Evolutionary conservation across 2,888 invertebrate species (phyloP).

Genomic region (Caenorhabditis japonica): DNA sequence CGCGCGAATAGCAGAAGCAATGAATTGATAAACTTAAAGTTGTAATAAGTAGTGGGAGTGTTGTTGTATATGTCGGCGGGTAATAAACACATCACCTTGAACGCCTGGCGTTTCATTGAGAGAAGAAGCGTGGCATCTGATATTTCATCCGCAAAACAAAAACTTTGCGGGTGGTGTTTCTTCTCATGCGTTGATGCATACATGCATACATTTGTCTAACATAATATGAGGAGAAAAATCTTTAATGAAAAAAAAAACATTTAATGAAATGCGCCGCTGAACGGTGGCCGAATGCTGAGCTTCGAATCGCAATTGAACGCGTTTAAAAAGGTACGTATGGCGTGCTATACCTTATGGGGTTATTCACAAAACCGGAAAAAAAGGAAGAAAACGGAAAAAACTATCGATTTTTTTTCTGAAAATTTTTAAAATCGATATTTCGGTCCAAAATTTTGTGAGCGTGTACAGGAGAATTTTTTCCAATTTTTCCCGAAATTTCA

Average conservation of each 20-base stretch:
- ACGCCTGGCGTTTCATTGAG: constrained; percentile 26
- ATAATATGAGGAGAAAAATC: not conserved
- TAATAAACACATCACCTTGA: constrained; percentile 40
- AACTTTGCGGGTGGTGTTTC: not conserved
- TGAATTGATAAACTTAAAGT: constrained; percentile 40
- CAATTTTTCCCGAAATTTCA: no score
- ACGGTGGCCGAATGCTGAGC: no score
- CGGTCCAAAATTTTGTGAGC: no score
- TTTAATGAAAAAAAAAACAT: constrained; percentile 5
- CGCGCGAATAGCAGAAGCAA: not conserved
- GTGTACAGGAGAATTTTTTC: no score
- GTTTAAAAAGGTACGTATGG: no score
- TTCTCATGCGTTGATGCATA: not conserved
- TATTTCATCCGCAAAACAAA: not conserved
- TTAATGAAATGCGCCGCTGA: no score
- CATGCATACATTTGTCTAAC: constrained; percentile 4
- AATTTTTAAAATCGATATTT: no score
- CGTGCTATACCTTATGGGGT: no score
- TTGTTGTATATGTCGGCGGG: constrained; percentile 27
- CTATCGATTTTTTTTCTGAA: no score
- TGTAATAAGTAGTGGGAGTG: constrained; percentile 41
- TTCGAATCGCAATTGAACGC: no score
- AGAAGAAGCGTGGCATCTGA: not conserved
- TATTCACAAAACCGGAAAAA: no score
- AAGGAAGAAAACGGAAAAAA: no score